A percentile compares a stretch with the other conserved stretches of the same genome.
These are phyloP conservation scores for Oryzias sinensis DNA, from an alignment of 2,797 vertebrate genomes.

Conservation along the genomic window DNA sequence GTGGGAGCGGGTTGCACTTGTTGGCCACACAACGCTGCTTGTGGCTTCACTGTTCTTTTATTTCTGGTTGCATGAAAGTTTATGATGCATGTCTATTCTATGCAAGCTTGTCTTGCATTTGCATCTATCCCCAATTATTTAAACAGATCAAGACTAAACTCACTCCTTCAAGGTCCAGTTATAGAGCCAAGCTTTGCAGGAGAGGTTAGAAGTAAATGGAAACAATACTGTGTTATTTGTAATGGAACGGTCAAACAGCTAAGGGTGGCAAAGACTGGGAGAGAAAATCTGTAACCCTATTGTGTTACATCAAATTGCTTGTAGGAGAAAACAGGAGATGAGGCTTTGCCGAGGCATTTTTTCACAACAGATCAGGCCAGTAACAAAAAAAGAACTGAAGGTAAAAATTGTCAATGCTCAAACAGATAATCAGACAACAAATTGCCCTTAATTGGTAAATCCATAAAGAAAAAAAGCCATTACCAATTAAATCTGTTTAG, in stretches of 20 bases:
- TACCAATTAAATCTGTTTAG: too few relatives aligned
- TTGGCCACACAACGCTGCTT: too few relatives aligned
- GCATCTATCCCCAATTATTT: not conserved
- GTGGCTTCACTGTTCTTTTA: too few relatives aligned
- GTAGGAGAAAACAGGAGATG: too few relatives aligned
- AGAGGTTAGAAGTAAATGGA: constrained; percentile 26
- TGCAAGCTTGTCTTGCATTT: not conserved
- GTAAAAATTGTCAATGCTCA: not conserved
- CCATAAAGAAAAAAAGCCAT: not conserved
- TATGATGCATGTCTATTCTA: too few relatives aligned
- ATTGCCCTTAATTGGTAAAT: not conserved
- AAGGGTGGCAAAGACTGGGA: not conserved
- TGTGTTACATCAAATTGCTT: too few relatives aligned
- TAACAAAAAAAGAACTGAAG: not conserved
- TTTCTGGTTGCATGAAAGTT: too few relatives aligned
- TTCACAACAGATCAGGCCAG: too few relatives aligned
- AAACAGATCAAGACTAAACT: constrained; percentile 3
- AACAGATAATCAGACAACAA: not conserved
- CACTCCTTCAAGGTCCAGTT: constrained; percentile 1
- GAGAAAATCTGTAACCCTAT: too few relatives aligned
- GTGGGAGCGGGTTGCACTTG: too few relatives aligned
- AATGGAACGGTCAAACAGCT: constrained; percentile 19
- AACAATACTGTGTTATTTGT: constrained; percentile 2
- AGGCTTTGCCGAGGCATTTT: too few relatives aligned
- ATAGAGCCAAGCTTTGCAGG: constrained; percentile 11